Base-by-base conservation (phyloP, 2,888 invertebrate genomes). In the Drosophila recens region DNA sequence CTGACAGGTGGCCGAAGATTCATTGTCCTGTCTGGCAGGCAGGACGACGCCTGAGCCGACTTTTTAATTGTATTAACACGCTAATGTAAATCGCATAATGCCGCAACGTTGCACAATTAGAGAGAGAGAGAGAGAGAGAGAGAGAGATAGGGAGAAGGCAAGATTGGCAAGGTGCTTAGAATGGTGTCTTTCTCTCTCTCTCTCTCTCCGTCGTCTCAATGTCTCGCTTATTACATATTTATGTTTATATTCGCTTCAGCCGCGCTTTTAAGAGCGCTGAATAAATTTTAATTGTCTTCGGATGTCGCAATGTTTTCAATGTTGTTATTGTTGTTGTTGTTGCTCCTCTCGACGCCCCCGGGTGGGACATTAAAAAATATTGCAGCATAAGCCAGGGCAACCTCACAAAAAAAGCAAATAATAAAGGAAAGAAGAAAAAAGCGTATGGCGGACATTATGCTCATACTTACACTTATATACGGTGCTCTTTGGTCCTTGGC, bases 231-330 rank as follows among this genome's bases (percentile, higher is more conserved):
- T 87, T 86, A 83, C 75, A 72, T 87, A 83, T 83, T 83, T 88
- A 83, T 88, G 81, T 83, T 77, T 72, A 72, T 83, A 72, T 85
- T 66, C 79, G 67, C 48, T 51, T 58, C 53, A 57, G 65, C 65
- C 79, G 43, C 75, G 79, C 66, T 73, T 58, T 79, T 72, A 73
- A 88, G 73, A 75, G 80, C 80, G 72, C 75, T 82, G 86, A 87
- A 89, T 85, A 85, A 85, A 85, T 85, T 85, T 87, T 85, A 85
- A 85, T 85, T 89, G 90, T 89, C 88, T 86, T 87, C 76, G 82
- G 84, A 83, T 80, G 84, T 69, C 75, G 69, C 80, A 63, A 70
- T 72, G 64, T 61, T 72, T 68, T 67, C 72, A 58, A 71, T 70
- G 67, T 51, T 75, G 54, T 65, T 52, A 49, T 51, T 61, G 59